These are phyloP conservation scores for Telmatochromis sp. DNA, from an alignment of 2,113 vertebrate species.

Conservation along the genomic window DNA sequence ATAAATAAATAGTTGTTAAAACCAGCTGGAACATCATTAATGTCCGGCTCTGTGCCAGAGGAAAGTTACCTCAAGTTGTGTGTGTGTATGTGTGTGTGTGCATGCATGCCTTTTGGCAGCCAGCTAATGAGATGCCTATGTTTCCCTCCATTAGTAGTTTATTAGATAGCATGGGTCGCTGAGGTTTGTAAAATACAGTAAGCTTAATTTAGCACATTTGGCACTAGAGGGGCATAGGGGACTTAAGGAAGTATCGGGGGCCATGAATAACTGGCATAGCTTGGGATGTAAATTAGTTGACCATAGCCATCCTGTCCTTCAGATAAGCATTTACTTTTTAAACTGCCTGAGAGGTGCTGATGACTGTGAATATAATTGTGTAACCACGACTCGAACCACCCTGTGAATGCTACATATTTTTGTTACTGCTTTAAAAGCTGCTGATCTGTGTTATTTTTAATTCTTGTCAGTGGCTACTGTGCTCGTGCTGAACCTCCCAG, in stretches of 20 bases:
- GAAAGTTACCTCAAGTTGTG: constrained; percentile 17
- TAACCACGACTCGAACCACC: not conserved
- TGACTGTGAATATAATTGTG: constrained; percentile 2
- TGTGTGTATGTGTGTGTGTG: not conserved
- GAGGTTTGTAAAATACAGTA: constrained; percentile 54
- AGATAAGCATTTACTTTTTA: constrained; percentile 23
- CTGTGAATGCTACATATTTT: not conserved
- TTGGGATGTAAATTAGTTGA: constrained; percentile 33
- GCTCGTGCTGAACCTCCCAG: not conserved
- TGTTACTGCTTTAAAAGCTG: not conserved
- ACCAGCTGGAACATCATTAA: constrained; percentile 61
- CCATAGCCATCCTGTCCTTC: not conserved
- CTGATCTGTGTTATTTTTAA: not conserved
- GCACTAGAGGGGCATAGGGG: constrained; percentile 20
- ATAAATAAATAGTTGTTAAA: constrained; percentile 63
- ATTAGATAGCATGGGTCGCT: constrained; percentile 54
- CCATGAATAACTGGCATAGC: constrained; percentile 4
- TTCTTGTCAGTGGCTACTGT: not conserved
- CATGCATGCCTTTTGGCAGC: constrained; percentile 16
- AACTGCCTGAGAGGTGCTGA: constrained; percentile 1
- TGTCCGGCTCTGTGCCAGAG: constrained; percentile 38
- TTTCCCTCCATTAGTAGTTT: constrained; percentile 63
- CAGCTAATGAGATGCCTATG: constrained; percentile 57
- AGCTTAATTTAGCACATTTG: constrained; percentile 59
- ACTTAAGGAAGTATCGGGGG: constrained; percentile 26